Evolutionary conservation across 2,888 invertebrate species (phyloP), one percentile per base, ranked within the genome.

Genomic region (Drosophila anomalata): DNA sequence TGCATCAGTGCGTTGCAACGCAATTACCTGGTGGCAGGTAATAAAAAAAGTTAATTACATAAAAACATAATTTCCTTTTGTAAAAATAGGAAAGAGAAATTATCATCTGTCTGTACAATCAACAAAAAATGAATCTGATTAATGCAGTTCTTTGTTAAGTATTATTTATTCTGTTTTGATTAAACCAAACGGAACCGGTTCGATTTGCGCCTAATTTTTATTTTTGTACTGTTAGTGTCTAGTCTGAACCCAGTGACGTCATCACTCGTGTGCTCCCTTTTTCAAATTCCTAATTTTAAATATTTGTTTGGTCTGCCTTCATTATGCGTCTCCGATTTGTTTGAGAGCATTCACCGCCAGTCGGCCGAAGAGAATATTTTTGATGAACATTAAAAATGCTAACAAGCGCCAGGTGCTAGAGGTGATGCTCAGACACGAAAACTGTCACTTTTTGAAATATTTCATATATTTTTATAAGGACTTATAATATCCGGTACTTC

Each of bases 161-260:
- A 33, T 68, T 29, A 69, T 57, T 57, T 60, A 47, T 56, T 56
- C 44, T 62, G 42, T 60, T 71, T 73, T 33, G 29, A 55, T 50
- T 59, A 22, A 68, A 71, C 75, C 74, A 59, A 76, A 63, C 24
- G 52, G 44, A 82, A 76, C 78, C 73, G 69, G 73, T 65, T 86
- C 31, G 41, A 68, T 56, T 56, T 82, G 65, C 52, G 44, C 39
- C 55, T 57, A 53, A 47, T 50, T 59, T 61, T 50, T 42, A 12
- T 50, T 39, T 26, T 50, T 50, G n/a, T 50, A 20, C 24, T 60
- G 14, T 24, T 12, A 52, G 5, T 14, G 51, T 63, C 33, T 50
- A 41, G 24, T 26, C 36, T 20, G 29, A 31, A 39, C 31, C 41
- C 24, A 39, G 39, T 63, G 44, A 67, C 65, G 58, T 53, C 58